These are phyloP conservation scores for Ceratina australensis DNA, from an alignment of 1,140 invertebrate species.

Conservation along the genomic window DNA sequence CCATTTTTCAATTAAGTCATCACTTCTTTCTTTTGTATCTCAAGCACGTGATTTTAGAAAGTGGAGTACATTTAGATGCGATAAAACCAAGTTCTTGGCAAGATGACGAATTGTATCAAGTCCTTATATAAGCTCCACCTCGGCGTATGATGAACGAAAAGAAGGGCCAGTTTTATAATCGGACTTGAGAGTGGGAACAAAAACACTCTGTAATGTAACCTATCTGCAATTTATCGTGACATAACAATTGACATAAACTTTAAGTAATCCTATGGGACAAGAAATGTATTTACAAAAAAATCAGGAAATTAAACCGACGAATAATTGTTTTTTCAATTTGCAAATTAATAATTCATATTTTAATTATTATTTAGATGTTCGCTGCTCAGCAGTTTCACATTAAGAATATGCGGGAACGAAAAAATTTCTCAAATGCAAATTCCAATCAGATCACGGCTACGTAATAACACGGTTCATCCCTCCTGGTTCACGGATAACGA, in stretches of 20 bases:
- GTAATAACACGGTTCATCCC: no score
- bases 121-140: conserved; percentile 3
- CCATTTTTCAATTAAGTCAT: background rate
- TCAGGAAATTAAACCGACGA: no score
- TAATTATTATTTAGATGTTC: no score
- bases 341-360: no score
- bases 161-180: conserved; percentile 15
- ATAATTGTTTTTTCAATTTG: no score
- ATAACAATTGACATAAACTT: background rate
- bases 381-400: no score
- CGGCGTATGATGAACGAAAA: no score
- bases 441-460: background rate
- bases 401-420: no score
- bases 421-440: background rate
- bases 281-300: no score
- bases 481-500: background rate
- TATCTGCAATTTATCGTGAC: background rate
- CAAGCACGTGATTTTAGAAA: background rate
- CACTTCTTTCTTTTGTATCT: background rate
- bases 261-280: conserved; percentile 3
- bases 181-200: background rate
- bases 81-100: no score
- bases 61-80: no score
- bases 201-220: background rate
- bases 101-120: background rate